Evolutionary conservation across 2,888 invertebrate genomes (phyloP), one percentile per base, ranked within the genome.

Genomic region (Leucoptera coffeella): DNA sequence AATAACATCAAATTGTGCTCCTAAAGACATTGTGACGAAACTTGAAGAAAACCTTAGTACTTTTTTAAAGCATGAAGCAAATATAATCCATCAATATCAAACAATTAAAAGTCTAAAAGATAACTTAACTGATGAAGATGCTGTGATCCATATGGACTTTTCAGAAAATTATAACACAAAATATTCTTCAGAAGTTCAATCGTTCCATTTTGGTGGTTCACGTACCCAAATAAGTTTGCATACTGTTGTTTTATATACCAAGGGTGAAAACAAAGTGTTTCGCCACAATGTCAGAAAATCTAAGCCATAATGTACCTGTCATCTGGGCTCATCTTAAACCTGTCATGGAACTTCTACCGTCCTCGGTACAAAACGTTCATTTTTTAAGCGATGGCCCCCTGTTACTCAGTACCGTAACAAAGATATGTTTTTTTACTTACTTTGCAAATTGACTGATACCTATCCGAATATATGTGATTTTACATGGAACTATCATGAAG

Each of bases 381-480:
- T 17, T 17, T 9, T 17, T 17, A 17, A 17, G 17, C 17, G 17
- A 17, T 17, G 17, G 17, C 17, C 38, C 5, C 17, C 36, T 23
- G 32, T 30, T 23, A 37, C 35, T 12, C 38, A 38, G 30, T 39
- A 39, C 25, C 30, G 35, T 15, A 38, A 40, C 23, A 38, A 38
- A 34, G 25, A 27, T 14, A 37, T 35, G 33, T 39, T 38, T 36
- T 30, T 27, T 22, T 30, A 30, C 28, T 30, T 28, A 23, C 21
- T 17, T 21, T 29, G 27, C 19, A 15, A 8, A 23, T 21, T 25
- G 15, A 24, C 19, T 28, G 23, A 28, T 15, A 17, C 22, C 15
- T 32, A 30, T 34, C 32, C 28, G 12, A 29, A 33, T 32, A 31
- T 32, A 30, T 28, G 14, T 30, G 19, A 33, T 27, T 32, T 34